These are phyloP conservation scores for Anorthoa munda DNA, from an alignment of 2,888 invertebrate species.

Conservation along the genomic window DNA sequence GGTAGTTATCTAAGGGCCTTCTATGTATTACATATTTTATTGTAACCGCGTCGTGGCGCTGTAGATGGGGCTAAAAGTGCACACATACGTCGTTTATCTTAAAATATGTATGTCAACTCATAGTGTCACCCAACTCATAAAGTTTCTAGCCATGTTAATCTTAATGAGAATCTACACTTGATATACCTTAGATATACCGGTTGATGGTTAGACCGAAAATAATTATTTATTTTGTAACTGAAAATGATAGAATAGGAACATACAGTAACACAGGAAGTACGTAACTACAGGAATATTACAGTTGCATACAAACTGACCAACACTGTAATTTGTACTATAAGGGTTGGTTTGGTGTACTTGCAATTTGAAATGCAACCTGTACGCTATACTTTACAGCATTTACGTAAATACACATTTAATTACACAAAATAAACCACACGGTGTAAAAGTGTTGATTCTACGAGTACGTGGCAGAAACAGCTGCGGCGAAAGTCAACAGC, in stretches of 20 bases:
- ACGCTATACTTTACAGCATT: neutral
- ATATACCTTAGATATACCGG: neutral
- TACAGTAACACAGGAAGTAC: too few relatives aligned
- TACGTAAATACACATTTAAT: slow-evolving; percentile 37
- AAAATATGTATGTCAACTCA: neutral
- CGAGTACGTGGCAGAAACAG: neutral
- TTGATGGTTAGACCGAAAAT: neutral
- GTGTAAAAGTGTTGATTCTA: slow-evolving; percentile 44
- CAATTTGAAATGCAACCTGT: neutral
- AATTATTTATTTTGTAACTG: neutral
- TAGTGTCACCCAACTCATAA: neutral
- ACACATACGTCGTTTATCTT: neutral
- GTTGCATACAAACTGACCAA: neutral
- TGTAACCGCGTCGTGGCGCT: neutral
- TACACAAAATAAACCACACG: slow-evolving; percentile 37
- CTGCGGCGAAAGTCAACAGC: slow-evolving; percentile 18
- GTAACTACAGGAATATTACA: too few relatives aligned
- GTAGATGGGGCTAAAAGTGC: neutral
- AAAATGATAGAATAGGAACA: neutral
- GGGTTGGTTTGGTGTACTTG: neutral
- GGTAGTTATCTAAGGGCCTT: neutral
- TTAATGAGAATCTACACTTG: neutral
- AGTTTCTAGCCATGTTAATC: neutral
- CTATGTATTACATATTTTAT: neutral
- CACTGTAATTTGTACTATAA: neutral